Evolutionary conservation across 2,797 vertebrate genomes (phyloP).

Genomic region (Urocyon cinereoargenteus): DNA sequence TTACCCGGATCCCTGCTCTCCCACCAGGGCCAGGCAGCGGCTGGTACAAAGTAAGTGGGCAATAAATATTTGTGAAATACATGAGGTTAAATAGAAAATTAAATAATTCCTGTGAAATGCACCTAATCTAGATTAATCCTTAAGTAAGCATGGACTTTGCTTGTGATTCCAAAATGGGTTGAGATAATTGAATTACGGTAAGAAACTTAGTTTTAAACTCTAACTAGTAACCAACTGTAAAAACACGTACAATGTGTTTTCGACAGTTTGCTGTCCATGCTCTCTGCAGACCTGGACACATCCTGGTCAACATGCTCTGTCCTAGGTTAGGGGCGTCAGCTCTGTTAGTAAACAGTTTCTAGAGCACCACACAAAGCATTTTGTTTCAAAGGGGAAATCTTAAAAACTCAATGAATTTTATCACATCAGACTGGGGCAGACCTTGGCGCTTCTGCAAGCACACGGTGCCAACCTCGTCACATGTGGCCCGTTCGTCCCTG

Average conservation of each 20-base stretch:
- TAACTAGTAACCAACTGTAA: neutral
- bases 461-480: accelerated
- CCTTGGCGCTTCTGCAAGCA: neutral
- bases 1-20: neutral
- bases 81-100: neutral
- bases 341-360: neutral
- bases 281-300: accelerated
- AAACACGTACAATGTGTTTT: accelerated
- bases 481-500: accelerated
- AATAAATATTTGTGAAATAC: neutral
- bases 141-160: neutral
- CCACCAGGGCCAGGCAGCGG: neutral
- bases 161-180: neutral
- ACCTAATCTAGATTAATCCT: neutral
- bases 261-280: accelerated
- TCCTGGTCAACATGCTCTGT: accelerated
- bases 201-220: neutral
- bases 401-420: neutral
- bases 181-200: neutral
- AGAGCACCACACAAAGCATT: neutral
- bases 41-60: accelerated
- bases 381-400: neutral
- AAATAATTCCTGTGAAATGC: neutral
- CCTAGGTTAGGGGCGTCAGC: neutral
- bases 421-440: neutral